Percentiles rank a stretch among this genome's conserved stretches.
Evolutionary conservation across 1,140 invertebrate genomes (phyloP).

Genomic region (Cotesia typhae): DNA sequence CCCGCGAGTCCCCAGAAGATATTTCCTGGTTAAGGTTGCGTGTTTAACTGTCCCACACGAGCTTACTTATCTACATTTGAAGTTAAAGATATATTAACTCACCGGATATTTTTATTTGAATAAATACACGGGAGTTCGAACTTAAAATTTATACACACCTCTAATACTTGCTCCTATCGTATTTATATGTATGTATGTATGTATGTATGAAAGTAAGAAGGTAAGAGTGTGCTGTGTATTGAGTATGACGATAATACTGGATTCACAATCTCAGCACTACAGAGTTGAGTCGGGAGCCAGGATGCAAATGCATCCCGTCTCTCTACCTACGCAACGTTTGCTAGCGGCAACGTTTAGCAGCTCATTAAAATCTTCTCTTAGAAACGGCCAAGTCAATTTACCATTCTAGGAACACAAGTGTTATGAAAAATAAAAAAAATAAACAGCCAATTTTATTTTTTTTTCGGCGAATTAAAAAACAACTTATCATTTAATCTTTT

Average conservation of each 20-base stretch:
- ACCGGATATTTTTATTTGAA: too few species aligned
- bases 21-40: constrained; percentile 8
- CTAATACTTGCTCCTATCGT: too few species aligned
- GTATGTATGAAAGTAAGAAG: background rate
- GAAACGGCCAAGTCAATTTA: constrained; percentile 32
- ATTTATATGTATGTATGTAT: background rate
- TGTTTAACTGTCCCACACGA: constrained; percentile 11
- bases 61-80: background rate
- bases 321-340: constrained; percentile 35
- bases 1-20: background rate
- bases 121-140: too few species aligned
- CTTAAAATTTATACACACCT: constrained; percentile 7
- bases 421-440: constrained; percentile 16
- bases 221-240: background rate
- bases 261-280: constrained; percentile 10
- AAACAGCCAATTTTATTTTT: background rate
- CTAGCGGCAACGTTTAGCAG: constrained; percentile 39
- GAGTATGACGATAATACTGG: constrained; percentile 16
- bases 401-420: constrained; percentile 21
- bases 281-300: constrained; percentile 17
- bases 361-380: constrained; percentile 40
- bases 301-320: constrained; percentile 37
- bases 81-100: background rate
- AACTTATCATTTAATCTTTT: too few species aligned
- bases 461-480: too few species aligned